Percentiles rank a stretch among this genome's conserved stretches.
Evolutionary conservation across 1,140 invertebrate genomes (phyloP).

Genomic region (Zaprionus gabonicus): DNA sequence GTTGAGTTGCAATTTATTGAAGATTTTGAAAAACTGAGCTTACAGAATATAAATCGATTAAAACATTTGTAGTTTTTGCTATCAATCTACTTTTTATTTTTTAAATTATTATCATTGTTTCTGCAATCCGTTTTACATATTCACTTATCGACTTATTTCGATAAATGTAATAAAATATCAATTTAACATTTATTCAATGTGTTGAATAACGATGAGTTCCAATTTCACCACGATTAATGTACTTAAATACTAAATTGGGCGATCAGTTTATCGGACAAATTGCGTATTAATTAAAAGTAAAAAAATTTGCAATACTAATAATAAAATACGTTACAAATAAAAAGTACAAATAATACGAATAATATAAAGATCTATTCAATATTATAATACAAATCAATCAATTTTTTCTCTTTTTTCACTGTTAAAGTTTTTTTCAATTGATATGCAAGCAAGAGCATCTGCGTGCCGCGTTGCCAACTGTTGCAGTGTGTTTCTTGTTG

Average conservation of each 20-base stretch:
- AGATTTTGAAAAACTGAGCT: background rate
- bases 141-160: background rate
- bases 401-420: background rate
- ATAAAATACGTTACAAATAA: background rate
- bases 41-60: background rate
- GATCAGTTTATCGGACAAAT: background rate
- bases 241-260: background rate
- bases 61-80: no score
- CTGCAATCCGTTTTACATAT: background rate
- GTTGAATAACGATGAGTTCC: background rate
- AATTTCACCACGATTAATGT: background rate
- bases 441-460: constrained; percentile 23
- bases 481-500: constrained; percentile 23
- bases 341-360: background rate
- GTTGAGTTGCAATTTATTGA: background rate
- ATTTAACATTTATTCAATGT: background rate
- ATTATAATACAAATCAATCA: background rate
- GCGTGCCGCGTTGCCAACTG: background rate
- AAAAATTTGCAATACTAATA: no score
- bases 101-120: no score
- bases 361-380: background rate
- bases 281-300: no score
- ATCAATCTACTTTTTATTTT: background rate
- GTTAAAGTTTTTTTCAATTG: background rate
- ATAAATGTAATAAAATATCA: background rate